Evolutionary conservation across 2,797 vertebrate genomes (phyloP).

Genomic region (Thalassophryne amazonica): DNA sequence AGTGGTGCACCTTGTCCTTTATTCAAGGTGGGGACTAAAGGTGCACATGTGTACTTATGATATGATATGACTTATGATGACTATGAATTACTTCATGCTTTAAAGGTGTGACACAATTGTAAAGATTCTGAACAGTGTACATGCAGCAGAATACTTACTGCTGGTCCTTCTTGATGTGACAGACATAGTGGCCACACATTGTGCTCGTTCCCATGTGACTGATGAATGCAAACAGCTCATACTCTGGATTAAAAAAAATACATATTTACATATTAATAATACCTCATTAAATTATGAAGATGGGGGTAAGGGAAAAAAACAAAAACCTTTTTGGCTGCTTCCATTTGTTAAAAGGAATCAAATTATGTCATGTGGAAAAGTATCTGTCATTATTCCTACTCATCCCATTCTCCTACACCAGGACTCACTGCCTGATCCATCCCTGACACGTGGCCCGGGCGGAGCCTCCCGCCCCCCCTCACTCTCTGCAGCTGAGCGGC

Average conservation of each 20-base stretch:
- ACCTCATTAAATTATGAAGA: too few species aligned
- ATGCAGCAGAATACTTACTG: conserved; percentile 78
- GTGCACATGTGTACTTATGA: too few species aligned
- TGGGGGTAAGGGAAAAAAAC: too few species aligned
- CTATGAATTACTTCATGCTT: too few species aligned
- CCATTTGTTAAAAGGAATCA: too few species aligned
- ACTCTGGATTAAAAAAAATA: conserved; percentile 76
- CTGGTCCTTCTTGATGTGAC: conserved; percentile 98
- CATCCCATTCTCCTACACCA: neutral
- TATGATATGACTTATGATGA: too few species aligned
- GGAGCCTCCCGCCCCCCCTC: conserved; percentile 84
- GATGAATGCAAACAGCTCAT: conserved; percentile 97
- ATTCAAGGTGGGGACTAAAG: too few species aligned
- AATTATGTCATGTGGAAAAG: too few species aligned
- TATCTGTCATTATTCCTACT: neutral
- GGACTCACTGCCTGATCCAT: conserved; percentile 92
- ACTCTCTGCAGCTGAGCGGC: conserved; percentile 91
- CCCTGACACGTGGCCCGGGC: conserved; percentile 91
- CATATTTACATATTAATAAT: too few species aligned
- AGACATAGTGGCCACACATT: conserved; percentile 98
- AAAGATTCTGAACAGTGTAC: neutral
- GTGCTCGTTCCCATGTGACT: conserved; percentile 99
- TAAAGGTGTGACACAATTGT: neutral
- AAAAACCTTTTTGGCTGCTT: too few species aligned
- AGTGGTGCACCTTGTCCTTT: too few species aligned